Conservation (phyloP, 2,797 vertebrate species). For the Neoniphon sammara region DNA sequence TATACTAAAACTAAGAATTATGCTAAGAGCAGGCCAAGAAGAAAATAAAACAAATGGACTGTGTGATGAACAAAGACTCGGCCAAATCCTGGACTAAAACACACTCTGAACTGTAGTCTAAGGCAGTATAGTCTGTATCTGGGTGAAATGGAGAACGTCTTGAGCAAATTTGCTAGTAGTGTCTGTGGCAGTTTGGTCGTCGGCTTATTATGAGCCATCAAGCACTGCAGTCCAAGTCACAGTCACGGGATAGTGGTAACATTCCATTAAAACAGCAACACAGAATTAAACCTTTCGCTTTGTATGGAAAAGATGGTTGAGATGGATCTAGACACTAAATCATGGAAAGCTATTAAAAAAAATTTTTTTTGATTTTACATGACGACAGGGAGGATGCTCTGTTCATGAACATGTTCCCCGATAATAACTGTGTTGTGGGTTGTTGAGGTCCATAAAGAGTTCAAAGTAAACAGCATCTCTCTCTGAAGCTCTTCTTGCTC, state of each 20-base stretch:
- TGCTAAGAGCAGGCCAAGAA: conserved; percentile 23
- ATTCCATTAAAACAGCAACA: conserved; percentile 46
- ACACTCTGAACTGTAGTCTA: conserved; percentile 27
- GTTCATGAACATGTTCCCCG: conserved; percentile 50
- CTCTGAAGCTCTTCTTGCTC: conserved; percentile 95
- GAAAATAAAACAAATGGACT: conserved; percentile 24
- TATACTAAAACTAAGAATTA: not conserved
- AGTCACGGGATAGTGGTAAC: conserved; percentile 67
- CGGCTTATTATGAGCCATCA: conserved; percentile 53
- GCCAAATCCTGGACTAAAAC: conserved; percentile 29
- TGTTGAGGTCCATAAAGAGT: conserved; percentile 58
- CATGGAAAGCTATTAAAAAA: conserved; percentile 60
- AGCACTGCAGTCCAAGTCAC: conserved; percentile 68
- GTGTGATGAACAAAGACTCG: conserved; percentile 43
- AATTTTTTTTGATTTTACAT: conserved; percentile 48
- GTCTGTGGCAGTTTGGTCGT: conserved; percentile 70
- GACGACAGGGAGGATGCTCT: conserved; percentile 40
- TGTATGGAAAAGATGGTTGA: conserved; percentile 52
- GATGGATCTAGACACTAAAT: conserved; percentile 61
- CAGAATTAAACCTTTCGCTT: conserved; percentile 44
- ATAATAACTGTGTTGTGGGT: conserved; percentile 47
- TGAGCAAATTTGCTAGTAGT: conserved; percentile 65
- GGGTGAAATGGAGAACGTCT: conserved; percentile 56
- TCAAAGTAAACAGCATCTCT: conserved; percentile 98
- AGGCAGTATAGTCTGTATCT: conserved; percentile 52